Base-by-base conservation (phyloP, 2,888 invertebrate genomes). In the Megastigmus dorsalis region DNA sequence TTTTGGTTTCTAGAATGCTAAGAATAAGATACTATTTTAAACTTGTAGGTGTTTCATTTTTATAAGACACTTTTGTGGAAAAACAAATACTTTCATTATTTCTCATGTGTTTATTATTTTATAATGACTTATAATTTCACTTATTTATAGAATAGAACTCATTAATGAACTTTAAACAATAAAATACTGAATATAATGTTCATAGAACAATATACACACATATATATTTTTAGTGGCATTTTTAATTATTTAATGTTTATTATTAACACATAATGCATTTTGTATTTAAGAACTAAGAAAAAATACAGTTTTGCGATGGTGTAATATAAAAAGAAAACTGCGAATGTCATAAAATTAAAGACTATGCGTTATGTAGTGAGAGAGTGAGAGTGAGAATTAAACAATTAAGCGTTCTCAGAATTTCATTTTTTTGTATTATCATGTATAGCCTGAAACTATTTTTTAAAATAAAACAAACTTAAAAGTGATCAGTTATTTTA, bases 401-500 rank as follows among this genome's bases (percentile, higher is more conserved):
- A 62, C 10, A 50, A 55, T 18, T 55, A 63, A 67, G 70, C 69
- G 71, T 62, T 55, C 6, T 43, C 48, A 41, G 18, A 45, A 60
- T 38, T 59, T 15, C 72, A 79, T 75, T 78, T 74, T 63, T 74
- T 79, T 85, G 84, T 85, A 85, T 76, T 79, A 81, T 79, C 28
- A 83, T 85, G 84, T 85, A 83, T 81, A 84, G 83, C 78, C 80
- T 77, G 80, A 80, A 81, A 81, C 80, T 76, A 82, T 82, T 77
- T 78, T 82, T 77, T 77, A 80, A 83, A 80, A 81, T 83, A 86
- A 86, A 86, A 86, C 77, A 83, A 84, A 83, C 80, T 86, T 82
- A 80, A 86, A 84, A 83, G 83, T 84, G 81, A 84, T 84, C 81
- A 84, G 83, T 85, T 85, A 83, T 85, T 85, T 86, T 84, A 80